phyloP scores from a whole-genome alignment of 1,140 invertebrate genomes.

The Ladona fulva region DNA sequence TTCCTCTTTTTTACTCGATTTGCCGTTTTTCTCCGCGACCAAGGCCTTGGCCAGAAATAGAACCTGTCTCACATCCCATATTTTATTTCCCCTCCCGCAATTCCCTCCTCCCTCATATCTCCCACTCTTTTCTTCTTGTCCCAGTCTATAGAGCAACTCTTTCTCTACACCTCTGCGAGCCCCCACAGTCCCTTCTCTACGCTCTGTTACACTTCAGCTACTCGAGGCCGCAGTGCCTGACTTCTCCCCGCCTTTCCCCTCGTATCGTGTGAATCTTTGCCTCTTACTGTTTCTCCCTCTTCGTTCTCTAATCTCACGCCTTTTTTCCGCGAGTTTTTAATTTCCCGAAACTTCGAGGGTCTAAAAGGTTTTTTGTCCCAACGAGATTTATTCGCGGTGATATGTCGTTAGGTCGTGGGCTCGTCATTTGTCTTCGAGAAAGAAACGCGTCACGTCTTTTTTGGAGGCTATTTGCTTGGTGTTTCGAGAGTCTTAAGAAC shows the following conservation, averaged over 20 bases:
- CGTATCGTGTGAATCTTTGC: too few relatives aligned
- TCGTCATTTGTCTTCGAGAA: too few relatives aligned
- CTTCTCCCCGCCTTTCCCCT: background rate
- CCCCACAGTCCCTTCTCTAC: background rate
- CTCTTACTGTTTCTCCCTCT: too few relatives aligned
- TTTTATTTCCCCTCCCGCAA: background rate
- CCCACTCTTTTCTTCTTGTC: background rate
- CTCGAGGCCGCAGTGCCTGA: background rate
- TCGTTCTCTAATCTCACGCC: too few relatives aligned
- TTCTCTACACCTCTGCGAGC: background rate
- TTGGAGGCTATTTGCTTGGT: too few relatives aligned
- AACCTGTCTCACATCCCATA: slow-evolving; percentile 1
- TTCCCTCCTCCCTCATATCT: background rate
- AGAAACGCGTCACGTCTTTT: too few relatives aligned
- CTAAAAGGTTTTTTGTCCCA: too few relatives aligned
- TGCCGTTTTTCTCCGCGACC: background rate
- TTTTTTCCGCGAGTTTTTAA: too few relatives aligned
- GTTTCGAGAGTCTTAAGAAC: too few relatives aligned
- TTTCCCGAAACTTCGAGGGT: too few relatives aligned
- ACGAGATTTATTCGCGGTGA: too few relatives aligned
- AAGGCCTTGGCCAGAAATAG: slow-evolving; percentile 3
- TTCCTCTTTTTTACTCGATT: background rate
- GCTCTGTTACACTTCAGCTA: background rate
- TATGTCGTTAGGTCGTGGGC: too few relatives aligned
- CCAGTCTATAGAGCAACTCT: background rate